Conservation (phyloP, 2,888 invertebrate genomes). For the Spialia ferax region DNA sequence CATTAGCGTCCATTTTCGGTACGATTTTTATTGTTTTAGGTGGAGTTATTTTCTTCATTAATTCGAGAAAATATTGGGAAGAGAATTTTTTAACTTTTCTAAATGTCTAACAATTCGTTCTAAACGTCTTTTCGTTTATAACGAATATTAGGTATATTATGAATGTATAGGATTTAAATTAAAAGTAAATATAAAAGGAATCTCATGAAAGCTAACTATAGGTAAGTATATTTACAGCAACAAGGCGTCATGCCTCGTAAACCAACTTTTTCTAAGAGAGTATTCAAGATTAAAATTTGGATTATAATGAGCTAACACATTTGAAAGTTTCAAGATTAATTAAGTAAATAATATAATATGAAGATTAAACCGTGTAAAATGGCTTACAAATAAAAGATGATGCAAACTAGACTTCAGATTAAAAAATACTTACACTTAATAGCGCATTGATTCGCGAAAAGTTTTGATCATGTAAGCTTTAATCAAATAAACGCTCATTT, state of each 20-base stretch:
- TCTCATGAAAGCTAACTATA: slow-evolving; percentile 7
- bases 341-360: no score
- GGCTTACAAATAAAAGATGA: no score
- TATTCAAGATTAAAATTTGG: background rate
- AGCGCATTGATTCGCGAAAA: no score
- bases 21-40: background rate
- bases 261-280: background rate
- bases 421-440: no score
- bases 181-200: slow-evolving; percentile 8
- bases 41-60: background rate
- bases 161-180: background rate
- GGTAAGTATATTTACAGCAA: background rate
- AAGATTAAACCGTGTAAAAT: no score
- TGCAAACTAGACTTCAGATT: background rate
- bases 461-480: no score
- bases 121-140: no score
- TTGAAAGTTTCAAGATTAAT: no score
- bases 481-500: background rate
- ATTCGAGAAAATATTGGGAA: background rate
- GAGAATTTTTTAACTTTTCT: background rate
- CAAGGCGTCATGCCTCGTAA: slow-evolving; percentile 12
- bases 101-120: background rate
- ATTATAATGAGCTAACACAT: background rate
- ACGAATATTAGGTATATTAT: background rate
- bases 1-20: background rate